Evolutionary conservation across 2,113 vertebrate species (phyloP).

Genomic region (Callospermophilus lateralis): DNA sequence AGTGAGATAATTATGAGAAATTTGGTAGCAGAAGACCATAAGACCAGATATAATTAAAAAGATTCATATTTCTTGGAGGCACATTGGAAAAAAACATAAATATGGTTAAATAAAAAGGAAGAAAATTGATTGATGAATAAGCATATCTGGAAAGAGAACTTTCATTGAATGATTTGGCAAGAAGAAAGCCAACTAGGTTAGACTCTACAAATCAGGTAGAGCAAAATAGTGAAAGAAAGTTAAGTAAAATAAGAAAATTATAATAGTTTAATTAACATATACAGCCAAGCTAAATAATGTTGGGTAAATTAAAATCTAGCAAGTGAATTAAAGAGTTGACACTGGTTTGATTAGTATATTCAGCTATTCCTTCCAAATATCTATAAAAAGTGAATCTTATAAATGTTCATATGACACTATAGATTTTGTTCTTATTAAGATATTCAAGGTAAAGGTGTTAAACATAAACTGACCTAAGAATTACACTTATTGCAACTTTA

Average conservation of each 20-base stretch:
- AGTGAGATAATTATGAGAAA: neutral
- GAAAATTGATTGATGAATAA: neutral
- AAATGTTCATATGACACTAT: neutral
- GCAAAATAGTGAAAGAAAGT: neutral
- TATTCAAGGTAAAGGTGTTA: neutral
- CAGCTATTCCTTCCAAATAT: neutral
- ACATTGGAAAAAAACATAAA: neutral
- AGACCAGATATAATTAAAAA: neutral
- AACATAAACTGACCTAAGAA: slow-evolving; percentile 3
- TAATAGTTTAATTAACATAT: neutral
- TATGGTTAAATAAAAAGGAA: neutral
- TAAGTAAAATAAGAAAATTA: neutral
- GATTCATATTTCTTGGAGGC: neutral
- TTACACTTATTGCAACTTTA: neutral
- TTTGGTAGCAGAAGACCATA: neutral
- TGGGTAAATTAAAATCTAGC: neutral
- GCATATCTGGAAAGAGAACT: neutral
- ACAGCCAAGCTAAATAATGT: neutral
- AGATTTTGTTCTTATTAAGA: slow-evolving; percentile 32
- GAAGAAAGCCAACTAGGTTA: neutral
- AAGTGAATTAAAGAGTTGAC: neutral
- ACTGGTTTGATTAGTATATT: neutral
- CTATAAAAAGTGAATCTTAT: neutral
- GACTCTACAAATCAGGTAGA: neutral
- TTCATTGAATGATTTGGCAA: neutral